phyloP scores from a whole-genome alignment of 2,113 vertebrate species.

The Gymnarchus niloticus region DNA sequence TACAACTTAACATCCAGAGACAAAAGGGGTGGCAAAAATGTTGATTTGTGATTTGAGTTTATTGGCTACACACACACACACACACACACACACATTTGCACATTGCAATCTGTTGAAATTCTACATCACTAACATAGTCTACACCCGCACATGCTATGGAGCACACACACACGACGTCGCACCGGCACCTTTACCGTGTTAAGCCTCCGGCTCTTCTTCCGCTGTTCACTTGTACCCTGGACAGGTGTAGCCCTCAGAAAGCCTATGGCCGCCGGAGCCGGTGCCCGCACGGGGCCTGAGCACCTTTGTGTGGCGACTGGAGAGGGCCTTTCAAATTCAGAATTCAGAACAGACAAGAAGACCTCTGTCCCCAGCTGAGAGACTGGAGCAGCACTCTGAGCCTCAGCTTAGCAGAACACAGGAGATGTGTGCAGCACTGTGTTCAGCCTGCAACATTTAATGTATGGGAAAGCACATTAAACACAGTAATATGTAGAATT shows the following conservation, averaged over 20 bases:
- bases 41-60: constrained; percentile 18
- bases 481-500: not conserved
- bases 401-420: not conserved
- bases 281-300: constrained; percentile 49
- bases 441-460: not conserved
- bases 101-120: not conserved
- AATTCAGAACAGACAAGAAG: constrained; percentile 67
- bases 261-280: constrained; percentile 35
- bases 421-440: constrained; percentile 38
- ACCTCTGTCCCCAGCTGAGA: constrained; percentile 64
- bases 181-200: not conserved
- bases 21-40: not conserved
- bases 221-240: not conserved
- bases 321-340: constrained; percentile 54
- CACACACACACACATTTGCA: constrained; percentile 8
- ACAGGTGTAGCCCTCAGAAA: constrained; percentile 45
- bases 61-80: not conserved
- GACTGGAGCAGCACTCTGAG: constrained; percentile 17
- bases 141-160: not conserved
- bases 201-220: not conserved
- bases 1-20: not conserved
- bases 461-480: not conserved
- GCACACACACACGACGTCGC: not conserved
- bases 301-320: constrained; percentile 64
- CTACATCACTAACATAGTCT: constrained; percentile 23